Evolutionary conservation across 2,113 vertebrate genomes (phyloP).

Genomic region (Cryptoleucopteryx plumbea): DNA sequence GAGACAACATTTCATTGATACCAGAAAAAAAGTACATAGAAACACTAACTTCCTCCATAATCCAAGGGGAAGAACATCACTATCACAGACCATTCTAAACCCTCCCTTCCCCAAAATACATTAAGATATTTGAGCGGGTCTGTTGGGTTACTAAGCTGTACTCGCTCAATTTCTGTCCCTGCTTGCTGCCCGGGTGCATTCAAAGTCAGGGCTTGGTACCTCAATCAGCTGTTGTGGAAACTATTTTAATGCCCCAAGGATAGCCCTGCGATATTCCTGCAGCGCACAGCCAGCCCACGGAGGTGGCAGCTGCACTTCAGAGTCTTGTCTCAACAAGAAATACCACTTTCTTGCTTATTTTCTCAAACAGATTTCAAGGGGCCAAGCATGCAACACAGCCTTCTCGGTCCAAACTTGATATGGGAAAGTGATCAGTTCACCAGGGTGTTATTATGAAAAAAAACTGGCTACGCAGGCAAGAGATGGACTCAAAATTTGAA

Average conservation of each 20-base stretch:
- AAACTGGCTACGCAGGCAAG: accelerated
- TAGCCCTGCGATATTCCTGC: background rate
- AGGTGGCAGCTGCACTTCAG: background rate
- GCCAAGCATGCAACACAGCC: accelerated
- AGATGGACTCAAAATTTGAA: too few relatives aligned
- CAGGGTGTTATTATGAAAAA: too few relatives aligned
- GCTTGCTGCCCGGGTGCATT: too few relatives aligned
- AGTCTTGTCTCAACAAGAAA: background rate
- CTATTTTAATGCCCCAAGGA: background rate
- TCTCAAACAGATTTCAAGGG: background rate
- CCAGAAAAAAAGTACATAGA: background rate
- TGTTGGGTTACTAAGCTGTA: background rate
- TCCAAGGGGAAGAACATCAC: background rate
- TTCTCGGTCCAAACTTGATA: background rate
- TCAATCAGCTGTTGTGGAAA: background rate
- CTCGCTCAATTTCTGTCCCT: background rate
- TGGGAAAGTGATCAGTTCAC: background rate
- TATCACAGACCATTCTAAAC: accelerated
- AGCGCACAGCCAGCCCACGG: too few relatives aligned
- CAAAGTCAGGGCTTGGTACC: background rate
- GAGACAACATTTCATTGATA: background rate
- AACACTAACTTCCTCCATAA: accelerated
- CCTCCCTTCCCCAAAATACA: background rate
- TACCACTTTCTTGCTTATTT: background rate
- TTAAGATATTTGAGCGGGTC: accelerated